A percentile compares a stretch with the other conserved stretches of the same genome.
phyloP scores from a whole-genome alignment of 2,113 vertebrate genomes.

The Heterocephalus glaber region DNA sequence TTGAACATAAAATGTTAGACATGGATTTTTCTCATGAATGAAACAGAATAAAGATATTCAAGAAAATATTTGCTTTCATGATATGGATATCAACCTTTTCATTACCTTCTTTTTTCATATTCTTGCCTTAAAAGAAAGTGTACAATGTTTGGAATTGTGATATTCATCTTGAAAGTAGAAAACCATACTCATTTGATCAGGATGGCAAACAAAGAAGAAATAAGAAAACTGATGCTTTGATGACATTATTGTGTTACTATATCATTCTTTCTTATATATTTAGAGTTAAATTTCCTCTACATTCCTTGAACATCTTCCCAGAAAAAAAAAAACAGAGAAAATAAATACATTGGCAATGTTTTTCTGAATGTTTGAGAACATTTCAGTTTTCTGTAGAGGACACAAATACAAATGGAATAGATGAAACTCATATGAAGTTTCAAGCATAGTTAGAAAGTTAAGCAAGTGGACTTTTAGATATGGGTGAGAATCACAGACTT shows the following conservation, averaged over 20 bases:
- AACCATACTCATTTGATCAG: neutral
- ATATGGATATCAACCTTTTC: neutral
- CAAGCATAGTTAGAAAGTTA: neutral
- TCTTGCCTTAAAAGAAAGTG: neutral
- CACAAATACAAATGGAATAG: neutral
- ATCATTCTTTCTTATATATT: neutral
- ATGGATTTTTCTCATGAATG: neutral
- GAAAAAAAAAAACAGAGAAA: neutral
- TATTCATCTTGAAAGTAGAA: constrained; percentile 8
- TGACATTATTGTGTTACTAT: neutral
- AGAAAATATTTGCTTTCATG: neutral
- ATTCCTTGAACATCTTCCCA: neutral
- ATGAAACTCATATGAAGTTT: neutral
- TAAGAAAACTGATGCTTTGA: neutral
- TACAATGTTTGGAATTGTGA: neutral
- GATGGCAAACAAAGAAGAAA: neutral
- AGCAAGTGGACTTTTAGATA: constrained; percentile 12
- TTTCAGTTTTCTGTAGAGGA: neutral
- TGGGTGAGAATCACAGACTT: neutral
- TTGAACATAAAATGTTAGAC: neutral
- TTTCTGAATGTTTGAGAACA: constrained; percentile 11
- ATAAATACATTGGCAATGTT: neutral
- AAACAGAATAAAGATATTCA: neutral
- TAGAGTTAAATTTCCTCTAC: neutral
- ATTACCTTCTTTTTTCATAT: neutral